phyloP scores from a whole-genome alignment of 2,113 vertebrate genomes.

The Pavo muticus region DNA sequence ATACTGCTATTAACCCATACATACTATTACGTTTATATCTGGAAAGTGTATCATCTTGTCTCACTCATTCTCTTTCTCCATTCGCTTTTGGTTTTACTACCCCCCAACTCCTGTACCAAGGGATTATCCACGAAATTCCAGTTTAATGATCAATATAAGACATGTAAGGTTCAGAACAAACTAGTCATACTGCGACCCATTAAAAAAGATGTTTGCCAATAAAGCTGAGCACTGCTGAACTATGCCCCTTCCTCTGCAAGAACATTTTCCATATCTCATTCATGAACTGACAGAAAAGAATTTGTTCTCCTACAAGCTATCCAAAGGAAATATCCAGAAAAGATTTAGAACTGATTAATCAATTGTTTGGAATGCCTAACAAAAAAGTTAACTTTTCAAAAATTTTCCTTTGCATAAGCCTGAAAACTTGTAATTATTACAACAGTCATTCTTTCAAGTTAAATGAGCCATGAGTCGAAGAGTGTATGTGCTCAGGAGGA shows the following conservation, averaged over 20 bases:
- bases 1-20: background rate
- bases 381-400: background rate
- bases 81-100: background rate
- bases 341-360: background rate
- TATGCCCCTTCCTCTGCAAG: background rate
- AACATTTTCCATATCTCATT: background rate
- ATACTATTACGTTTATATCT: background rate
- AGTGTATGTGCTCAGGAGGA: background rate
- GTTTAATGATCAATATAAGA: background rate
- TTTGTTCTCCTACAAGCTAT: background rate
- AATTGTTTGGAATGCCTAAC: background rate
- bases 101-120: background rate
- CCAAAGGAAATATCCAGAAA: background rate
- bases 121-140: background rate
- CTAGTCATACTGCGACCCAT: background rate
- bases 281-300: background rate
- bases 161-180: background rate
- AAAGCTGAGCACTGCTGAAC: background rate
- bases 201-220: background rate
- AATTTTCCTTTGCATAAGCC: background rate
- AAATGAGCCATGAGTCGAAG: background rate
- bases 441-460: background rate
- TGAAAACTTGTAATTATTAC: background rate
- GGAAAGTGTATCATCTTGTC: background rate
- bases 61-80: background rate